Conservation (phyloP, 2,113 vertebrate genomes). For the Odocoileus hemionus region DNA sequence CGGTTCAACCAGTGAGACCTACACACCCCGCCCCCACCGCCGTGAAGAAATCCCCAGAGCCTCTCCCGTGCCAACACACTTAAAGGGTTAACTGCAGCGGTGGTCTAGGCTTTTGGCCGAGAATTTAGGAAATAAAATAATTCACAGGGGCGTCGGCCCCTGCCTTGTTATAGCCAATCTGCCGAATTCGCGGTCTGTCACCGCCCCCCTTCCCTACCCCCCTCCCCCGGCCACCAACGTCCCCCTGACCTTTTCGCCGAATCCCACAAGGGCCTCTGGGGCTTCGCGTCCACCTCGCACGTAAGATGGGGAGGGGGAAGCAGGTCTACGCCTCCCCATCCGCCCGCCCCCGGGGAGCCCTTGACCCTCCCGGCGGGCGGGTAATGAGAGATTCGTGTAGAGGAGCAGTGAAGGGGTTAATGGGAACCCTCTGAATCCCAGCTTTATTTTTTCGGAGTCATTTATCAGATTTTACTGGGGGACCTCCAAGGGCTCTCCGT, state of each 20-base stretch:
- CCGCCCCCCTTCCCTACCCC: background rate
- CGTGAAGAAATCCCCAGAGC: background rate
- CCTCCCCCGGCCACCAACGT: background rate
- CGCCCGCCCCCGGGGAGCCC: background rate
- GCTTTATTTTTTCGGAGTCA: constrained; percentile 87
- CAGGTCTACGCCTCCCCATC: background rate
- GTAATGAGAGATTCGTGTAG: background rate
- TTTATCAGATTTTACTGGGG: constrained; percentile 89
- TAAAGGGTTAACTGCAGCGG: constrained; percentile 59
- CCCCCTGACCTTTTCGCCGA: constrained; percentile 12
- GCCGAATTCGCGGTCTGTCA: background rate
- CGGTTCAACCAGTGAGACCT: background rate
- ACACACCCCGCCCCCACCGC: background rate
- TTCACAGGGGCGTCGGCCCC: background rate
- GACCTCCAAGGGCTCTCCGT: constrained; percentile 86
- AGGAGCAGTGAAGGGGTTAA: constrained; percentile 81
- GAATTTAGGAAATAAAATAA: constrained; percentile 69
- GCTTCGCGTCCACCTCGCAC: background rate
- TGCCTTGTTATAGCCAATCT: constrained; percentile 7
- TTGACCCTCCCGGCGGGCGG: background rate
- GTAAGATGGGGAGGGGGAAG: background rate
- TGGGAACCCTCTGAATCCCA: constrained; percentile 77
- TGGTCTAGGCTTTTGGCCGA: constrained; percentile 51
- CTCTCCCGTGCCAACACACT: background rate
- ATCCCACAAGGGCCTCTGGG: background rate